These are phyloP conservation scores for Festucalex cinctus DNA, from an alignment of 2,113 vertebrate species.

Conservation along the genomic window DNA sequence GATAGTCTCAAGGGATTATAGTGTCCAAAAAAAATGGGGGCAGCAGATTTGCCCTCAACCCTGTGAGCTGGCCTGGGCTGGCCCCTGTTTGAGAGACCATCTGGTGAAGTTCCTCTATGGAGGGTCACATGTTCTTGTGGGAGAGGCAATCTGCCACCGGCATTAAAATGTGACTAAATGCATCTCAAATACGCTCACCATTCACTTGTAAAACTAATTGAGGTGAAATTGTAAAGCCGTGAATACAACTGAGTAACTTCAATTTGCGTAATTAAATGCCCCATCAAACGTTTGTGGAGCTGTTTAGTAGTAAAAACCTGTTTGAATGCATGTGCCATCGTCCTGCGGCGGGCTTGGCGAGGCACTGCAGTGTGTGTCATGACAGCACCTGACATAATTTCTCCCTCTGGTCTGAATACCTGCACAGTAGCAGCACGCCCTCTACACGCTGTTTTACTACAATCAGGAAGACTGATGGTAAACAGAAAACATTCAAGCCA, in stretches of 20 bases:
- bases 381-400: constrained; percentile 47
- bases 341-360: not conserved
- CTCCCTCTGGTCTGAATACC: constrained; percentile 45
- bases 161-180: constrained; percentile 29
- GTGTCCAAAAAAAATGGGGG: constrained; percentile 40
- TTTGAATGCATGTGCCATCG: not conserved
- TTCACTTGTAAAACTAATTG: not conserved
- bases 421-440: constrained; percentile 27
- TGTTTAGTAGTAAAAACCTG: not conserved
- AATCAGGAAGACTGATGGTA: not conserved
- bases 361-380: constrained; percentile 24
- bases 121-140: constrained; percentile 39
- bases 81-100: constrained; percentile 60
- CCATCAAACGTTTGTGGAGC: not conserved
- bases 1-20: constrained; percentile 55
- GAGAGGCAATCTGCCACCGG: constrained; percentile 40
- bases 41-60: constrained; percentile 47
- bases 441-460: not conserved
- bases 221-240: not conserved
- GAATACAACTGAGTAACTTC: constrained; percentile 11
- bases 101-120: constrained; percentile 55
- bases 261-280: not conserved
- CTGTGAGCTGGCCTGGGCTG: constrained; percentile 38
- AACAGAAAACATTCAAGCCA: not conserved
- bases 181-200: constrained; percentile 8